These are phyloP conservation scores for Stichodactyla helianthus DNA, from an alignment of 64 coral and sea anemone species.

Conservation along the genomic window DNA sequence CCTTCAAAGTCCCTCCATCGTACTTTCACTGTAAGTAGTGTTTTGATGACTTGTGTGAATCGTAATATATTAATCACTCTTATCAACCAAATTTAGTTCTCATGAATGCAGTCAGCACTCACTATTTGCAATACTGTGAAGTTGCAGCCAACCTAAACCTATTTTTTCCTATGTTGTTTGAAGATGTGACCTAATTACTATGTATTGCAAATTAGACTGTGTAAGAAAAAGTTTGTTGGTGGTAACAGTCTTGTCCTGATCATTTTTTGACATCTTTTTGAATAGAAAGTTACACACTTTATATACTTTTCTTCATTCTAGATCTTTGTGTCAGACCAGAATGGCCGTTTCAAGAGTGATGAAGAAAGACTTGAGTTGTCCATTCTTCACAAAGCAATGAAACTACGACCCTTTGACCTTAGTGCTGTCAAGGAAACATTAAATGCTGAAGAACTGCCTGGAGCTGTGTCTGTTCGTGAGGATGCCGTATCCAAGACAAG, in stretches of 20 bases:
- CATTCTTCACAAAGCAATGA: neutral
- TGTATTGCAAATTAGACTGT: too few relatives aligned
- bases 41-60: neutral
- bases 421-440: constrained; percentile 10
- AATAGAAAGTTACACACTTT: too few relatives aligned
- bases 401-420: constrained; percentile 15
- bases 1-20: constrained; percentile 29
- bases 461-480: constrained; percentile 41
- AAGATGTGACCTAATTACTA: too few relatives aligned
- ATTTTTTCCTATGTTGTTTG: too few relatives aligned
- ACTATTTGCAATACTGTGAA: too few relatives aligned
- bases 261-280: too few relatives aligned
- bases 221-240: too few relatives aligned
- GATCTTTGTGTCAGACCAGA: constrained; percentile 48
- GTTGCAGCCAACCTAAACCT: too few relatives aligned
- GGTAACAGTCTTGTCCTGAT: too few relatives aligned
- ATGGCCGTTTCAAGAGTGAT: constrained; percentile 70
- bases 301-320: neutral
- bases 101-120: too few relatives aligned
- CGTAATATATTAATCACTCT: too few relatives aligned
- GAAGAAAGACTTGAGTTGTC: constrained; percentile 21
- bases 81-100: too few relatives aligned
- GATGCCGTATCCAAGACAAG: constrained; percentile 3
- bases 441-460: constrained; percentile 40
- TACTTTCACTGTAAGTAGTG: constrained; percentile 40